phyloP scores from a whole-genome alignment of 2,888 invertebrate species.

The Drosophila affinis region DNA sequence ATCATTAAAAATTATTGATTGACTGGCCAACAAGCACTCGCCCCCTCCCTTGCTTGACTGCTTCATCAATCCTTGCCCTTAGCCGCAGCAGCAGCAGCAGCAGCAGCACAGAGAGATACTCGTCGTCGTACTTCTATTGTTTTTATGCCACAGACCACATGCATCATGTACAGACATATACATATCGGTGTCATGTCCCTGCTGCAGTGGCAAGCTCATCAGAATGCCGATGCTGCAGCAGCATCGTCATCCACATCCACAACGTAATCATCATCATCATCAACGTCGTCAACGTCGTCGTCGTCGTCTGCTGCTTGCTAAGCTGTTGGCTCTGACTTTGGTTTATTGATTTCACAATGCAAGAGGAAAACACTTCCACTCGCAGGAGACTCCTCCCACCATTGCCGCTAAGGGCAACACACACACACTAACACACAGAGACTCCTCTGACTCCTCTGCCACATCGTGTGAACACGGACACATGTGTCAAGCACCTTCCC shows the following conservation, averaged over 20 bases:
- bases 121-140: slow-evolving; percentile 35
- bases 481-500: slow-evolving; percentile 30
- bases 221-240: slow-evolving; percentile 42
- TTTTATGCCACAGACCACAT: slow-evolving; percentile 39
- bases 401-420: not conserved
- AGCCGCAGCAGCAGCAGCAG: slow-evolving; percentile 9
- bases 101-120: slow-evolving; percentile 13
- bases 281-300: slow-evolving; percentile 2
- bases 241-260: slow-evolving; percentile 13
- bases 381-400: no score
- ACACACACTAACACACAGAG: not conserved
- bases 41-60: not conserved
- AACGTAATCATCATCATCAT: slow-evolving; percentile 22
- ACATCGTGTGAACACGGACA: slow-evolving; percentile 42
- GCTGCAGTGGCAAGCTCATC: slow-evolving; percentile 44
- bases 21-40: slow-evolving; percentile 30
- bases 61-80: slow-evolving; percentile 8
- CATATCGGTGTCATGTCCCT: slow-evolving; percentile 20
- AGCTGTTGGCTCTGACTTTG: slow-evolving; percentile 49
- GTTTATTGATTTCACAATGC: slow-evolving; percentile 56
- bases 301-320: slow-evolving; percentile 4
- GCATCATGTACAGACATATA: slow-evolving; percentile 22
- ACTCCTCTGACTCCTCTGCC: slow-evolving; percentile 5
- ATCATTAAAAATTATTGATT: slow-evolving; percentile 44
- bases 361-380: slow-evolving; percentile 20